Percentiles rank a stretch among this genome's conserved stretches.
Evolutionary conservation across 2,888 invertebrate species (phyloP).

Genomic region (Diarsia dahlii): DNA sequence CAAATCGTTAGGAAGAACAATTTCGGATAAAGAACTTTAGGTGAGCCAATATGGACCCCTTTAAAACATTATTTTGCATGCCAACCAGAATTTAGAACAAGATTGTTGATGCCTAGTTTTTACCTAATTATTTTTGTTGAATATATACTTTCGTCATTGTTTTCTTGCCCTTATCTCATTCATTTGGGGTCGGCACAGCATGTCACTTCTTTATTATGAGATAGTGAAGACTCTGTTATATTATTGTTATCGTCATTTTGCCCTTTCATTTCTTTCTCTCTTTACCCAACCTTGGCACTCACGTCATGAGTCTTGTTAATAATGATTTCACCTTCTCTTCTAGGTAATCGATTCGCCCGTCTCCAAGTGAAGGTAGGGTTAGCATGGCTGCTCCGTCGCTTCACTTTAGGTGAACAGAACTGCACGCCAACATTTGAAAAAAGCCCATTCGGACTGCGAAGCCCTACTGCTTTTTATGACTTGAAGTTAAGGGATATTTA

Average conservation of each 20-base stretch:
- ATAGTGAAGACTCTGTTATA: background rate
- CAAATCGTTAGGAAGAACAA: too few species aligned
- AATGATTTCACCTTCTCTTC: conserved; percentile 39
- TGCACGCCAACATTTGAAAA: conserved; percentile 71
- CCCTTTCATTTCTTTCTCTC: background rate
- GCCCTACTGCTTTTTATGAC: conserved; percentile 66
- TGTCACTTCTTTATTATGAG: background rate
- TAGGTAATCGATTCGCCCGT: conserved; percentile 77
- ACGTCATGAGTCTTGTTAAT: background rate
- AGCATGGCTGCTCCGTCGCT: conserved; percentile 72
- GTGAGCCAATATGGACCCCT: too few species aligned
- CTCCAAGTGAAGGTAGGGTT: conserved; percentile 75
- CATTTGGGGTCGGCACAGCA: too few species aligned
- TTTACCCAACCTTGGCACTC: background rate
- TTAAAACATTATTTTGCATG: background rate
- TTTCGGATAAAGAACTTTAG: too few species aligned
- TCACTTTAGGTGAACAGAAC: conserved; percentile 70
- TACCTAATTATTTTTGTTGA: background rate
- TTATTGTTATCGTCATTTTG: background rate
- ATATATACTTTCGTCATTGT: too few species aligned
- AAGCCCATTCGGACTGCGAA: conserved; percentile 74
- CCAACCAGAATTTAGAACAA: background rate
- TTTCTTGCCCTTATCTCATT: too few species aligned
- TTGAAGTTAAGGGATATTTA: conserved; percentile 67
- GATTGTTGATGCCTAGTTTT: background rate